Base-by-base conservation (phyloP, 2,888 invertebrate genomes). In the Azorinus chamasolen region DNA sequence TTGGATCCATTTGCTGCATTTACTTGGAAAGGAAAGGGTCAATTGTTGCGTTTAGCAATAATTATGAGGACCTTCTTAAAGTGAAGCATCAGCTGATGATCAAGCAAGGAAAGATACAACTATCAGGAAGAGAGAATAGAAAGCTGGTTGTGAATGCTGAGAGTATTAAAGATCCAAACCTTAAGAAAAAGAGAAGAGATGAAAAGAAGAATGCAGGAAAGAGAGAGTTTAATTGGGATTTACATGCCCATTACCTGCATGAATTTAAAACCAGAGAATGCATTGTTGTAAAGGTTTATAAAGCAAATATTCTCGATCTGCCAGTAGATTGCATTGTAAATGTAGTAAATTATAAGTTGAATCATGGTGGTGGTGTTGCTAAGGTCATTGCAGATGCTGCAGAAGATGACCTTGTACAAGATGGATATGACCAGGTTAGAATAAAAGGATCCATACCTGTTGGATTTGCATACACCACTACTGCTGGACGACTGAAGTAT, bases 281-380 rank as follows among this genome's bases (percentile, higher is more conserved):
- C 10, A 63, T 70, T 0, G 6, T 37, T 25, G 62, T 70, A 16
- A 22, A 32, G 37, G 64, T 70, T 5, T 65, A 61, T 41, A 37
- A 73, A 12, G 73, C 64, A 2, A 61, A 66, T 37, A 69, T 80
- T n/a, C 25, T 76, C 5, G 53, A 55, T 43, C 39, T 61, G 6
- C 64, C 63, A 1, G 72, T 72, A 4, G 72, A 72, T 12, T 80
- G 79, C 32, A 76, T 80, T 48, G 79, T 80, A 25, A 80, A 80
- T 70, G 59, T 69, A 22, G 79, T 75, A 18, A 76, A 80, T 62
- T 25, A 25, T 14, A 14, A 27, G 20, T 53, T 80, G 12, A 14
- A 50, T n/a, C 72, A 76, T 48, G 32, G 43, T 18, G 69, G 64
- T 16, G 76, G 79, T 5, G 50, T 80, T 27, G 79, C 79, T 41